Evolutionary conservation across 2,797 vertebrate genomes (phyloP).

Genomic region (Bufotes viridis): DNA sequence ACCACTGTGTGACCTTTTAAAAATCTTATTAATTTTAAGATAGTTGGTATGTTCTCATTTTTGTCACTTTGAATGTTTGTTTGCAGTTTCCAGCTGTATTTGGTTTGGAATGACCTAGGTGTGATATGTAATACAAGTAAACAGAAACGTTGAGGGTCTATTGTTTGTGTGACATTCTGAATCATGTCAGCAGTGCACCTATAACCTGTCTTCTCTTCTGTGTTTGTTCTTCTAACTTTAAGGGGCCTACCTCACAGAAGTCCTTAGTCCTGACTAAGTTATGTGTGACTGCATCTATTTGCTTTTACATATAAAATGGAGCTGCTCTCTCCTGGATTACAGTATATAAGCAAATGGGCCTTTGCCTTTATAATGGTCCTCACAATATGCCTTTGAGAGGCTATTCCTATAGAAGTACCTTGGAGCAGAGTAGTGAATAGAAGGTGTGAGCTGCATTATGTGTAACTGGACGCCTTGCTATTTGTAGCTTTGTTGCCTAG

Average conservation of each 20-base stretch:
- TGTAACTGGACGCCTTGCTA: conserved; percentile 52
- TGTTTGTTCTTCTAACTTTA: conserved; percentile 28
- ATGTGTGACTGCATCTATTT: conserved; percentile 41
- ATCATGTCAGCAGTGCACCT: background rate
- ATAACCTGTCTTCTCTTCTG: background rate
- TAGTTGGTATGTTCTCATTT: background rate
- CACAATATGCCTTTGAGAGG: conserved; percentile 24
- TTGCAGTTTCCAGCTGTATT: conserved; percentile 5
- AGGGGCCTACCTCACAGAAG: background rate
- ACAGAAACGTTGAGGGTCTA: background rate
- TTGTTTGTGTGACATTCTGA: conserved; percentile 6
- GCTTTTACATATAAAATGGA: background rate
- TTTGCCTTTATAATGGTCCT: conserved; percentile 8
- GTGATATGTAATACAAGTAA: background rate
- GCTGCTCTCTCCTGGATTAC: background rate
- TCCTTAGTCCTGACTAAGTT: background rate
- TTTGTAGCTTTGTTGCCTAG: conserved; percentile 43
- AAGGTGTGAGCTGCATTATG: conserved; percentile 55
- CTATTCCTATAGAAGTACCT: conserved; percentile 27
- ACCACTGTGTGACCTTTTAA: background rate
- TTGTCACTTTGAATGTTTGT: background rate
- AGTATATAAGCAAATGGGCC: conserved; percentile 5
- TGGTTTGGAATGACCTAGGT: background rate
- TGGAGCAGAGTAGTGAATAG: conserved; percentile 31
- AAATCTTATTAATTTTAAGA: background rate